Base-by-base conservation (phyloP, 1,140 invertebrate genomes). In the Lepidurus apus region DNA sequence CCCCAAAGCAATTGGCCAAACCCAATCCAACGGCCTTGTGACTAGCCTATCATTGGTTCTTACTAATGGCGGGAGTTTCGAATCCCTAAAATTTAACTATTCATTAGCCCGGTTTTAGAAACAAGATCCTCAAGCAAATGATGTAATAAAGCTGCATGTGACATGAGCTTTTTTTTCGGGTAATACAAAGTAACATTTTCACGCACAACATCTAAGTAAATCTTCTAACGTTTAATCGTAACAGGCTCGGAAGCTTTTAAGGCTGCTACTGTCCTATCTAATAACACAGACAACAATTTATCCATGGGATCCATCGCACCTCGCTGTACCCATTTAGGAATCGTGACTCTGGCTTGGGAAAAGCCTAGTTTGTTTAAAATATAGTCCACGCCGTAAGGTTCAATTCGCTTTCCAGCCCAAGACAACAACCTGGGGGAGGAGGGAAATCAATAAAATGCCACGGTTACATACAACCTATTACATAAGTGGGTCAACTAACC, bases 251-350 rank as follows among this genome's bases (percentile, higher is more conserved):
- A 74, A 26, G 73, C 74, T 42, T 74, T 73, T 43, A 74, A 74
- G 44, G 83, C 83, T 34, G 82, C 80, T 44, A 86, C 81, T 80
- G 84, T 86, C 77, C 84, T 81, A 53, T 85, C 84, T 78, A 88
- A 85, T 7, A 88, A 82, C 21, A 87, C 81, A 6, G 88, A 87
- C 17, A 89, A 80, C 4, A 96, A 88, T 85, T 94, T 94, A 85
- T 98, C 96, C 42, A 97, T 85, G 0, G 96, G 95, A 87, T 99
- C 98, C 91, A 98, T 95, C 81, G 97, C 94, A 42, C 97, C 97
- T 78, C 98, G 88, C 86, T 99, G 98, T 86, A 98, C 90, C 95
- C 97, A 99, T 87, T 99, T 99, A 24, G 98, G 98, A 84, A 99
- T 99, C 44, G 98, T 99, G 65, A 93, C 96, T 73, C 97, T 88